These are phyloP conservation scores for Mesoclemmys tuberculata DNA, from an alignment of 2,113 vertebrate species.

Conservation along the genomic window DNA sequence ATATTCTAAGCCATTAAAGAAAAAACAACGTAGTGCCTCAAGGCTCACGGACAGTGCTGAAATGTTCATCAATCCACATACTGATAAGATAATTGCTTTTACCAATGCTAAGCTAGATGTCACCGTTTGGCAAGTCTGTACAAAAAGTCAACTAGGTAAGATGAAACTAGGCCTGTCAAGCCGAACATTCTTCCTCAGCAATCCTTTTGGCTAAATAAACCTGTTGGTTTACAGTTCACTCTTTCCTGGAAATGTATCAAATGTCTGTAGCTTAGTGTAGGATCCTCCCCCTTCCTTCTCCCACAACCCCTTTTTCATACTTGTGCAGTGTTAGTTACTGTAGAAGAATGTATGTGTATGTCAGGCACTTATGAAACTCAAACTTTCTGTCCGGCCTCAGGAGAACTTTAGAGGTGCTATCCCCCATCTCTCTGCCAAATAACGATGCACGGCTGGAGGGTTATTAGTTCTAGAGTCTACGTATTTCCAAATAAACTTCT, in stretches of 20 bases:
- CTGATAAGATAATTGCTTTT: conserved; percentile 65
- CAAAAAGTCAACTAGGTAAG: conserved; percentile 66
- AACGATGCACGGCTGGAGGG: conserved; percentile 38
- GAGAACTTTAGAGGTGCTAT: conserved; percentile 11
- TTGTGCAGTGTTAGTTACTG: conserved; percentile 65
- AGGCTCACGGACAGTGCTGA: conserved; percentile 60
- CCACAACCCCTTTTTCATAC: background rate
- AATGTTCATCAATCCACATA: conserved; percentile 59
- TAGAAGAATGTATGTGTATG: conserved; percentile 57
- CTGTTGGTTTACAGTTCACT: background rate
- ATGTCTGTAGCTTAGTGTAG: conserved; percentile 7
- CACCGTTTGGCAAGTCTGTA: conserved; percentile 71
- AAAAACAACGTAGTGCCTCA: conserved; percentile 18
- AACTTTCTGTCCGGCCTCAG: conserved; percentile 12
- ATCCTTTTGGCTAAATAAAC: conserved; percentile 50
- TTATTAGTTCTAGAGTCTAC: conserved; percentile 34
- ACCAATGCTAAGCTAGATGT: conserved; percentile 51
- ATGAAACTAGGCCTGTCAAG: conserved; percentile 51
- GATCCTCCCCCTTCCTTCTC: background rate
- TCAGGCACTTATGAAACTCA: conserved; percentile 78
- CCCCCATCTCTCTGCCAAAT: conserved; percentile 27
- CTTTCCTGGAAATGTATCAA: conserved; percentile 8
- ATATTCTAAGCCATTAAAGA: conserved; percentile 48
- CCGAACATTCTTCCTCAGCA: conserved; percentile 48
- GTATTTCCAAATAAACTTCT: conserved; percentile 38